Evolutionary conservation across 35 echinoderm and acorn worm species (phyloP).

Genomic region (Stichopus chloronotus): DNA sequence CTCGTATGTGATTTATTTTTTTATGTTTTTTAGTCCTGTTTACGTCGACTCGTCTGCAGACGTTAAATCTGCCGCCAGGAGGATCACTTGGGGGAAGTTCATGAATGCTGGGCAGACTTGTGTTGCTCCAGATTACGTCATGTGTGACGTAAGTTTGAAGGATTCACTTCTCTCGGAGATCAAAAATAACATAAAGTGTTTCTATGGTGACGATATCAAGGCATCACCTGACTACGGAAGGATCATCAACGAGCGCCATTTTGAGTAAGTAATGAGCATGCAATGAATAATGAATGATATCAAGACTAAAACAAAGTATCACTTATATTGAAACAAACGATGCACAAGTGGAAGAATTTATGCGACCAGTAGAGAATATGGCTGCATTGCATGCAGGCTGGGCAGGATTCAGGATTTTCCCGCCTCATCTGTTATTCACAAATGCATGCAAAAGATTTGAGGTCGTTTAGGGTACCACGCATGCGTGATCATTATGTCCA

Average conservation of each 20-base stretch:
- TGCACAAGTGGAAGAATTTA: neutral
- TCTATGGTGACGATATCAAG: slow-evolving; percentile 84
- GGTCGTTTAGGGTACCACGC: no score
- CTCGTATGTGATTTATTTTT: no score
- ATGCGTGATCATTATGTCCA: no score
- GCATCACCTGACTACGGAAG: slow-evolving; percentile 69
- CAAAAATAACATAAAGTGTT: slow-evolving; percentile 56
- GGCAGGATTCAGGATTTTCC: no score
- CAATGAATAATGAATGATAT: neutral
- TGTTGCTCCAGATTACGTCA: slow-evolving; percentile 88
- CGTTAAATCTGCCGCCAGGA: slow-evolving; percentile 52
- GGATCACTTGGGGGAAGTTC: slow-evolving; percentile 72
- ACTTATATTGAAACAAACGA: neutral
- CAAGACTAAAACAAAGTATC: neutral
- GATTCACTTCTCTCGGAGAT: slow-evolving; percentile 68
- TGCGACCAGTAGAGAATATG: no score
- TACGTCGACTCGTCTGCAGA: slow-evolving; percentile 72
- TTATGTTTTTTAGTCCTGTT: slow-evolving; percentile 67
- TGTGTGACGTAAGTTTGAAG: slow-evolving; percentile 56
- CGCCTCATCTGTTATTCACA: no score
- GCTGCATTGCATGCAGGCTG: no score
- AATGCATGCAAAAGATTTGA: no score
- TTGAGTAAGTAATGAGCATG: slow-evolving; percentile 71
- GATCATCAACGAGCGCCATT: slow-evolving; percentile 84
- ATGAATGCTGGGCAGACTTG: slow-evolving; percentile 87